A percentile compares a stretch with the other conserved stretches of the same genome.
phyloP scores from a whole-genome alignment of 2,113 vertebrate species.

The Camarhynchus parvulus region DNA sequence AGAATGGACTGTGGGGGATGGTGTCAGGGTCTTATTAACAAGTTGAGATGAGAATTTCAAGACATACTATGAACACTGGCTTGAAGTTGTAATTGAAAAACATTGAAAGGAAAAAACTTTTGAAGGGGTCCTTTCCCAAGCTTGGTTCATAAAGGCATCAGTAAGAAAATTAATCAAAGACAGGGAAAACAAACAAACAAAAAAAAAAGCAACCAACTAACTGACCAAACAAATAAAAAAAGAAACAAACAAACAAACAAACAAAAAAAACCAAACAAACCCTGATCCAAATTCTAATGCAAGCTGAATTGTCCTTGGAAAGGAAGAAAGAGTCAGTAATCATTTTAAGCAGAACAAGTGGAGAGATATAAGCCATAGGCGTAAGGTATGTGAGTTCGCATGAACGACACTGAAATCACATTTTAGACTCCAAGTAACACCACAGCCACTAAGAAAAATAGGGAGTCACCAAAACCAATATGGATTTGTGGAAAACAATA shows the following conservation, averaged over 20 bases:
- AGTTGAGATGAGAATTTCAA: neutral
- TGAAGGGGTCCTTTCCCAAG: rapidly evolving
- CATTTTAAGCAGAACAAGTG: neutral
- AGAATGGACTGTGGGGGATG: neutral
- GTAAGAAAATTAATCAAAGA: neutral
- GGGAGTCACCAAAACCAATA: rapidly evolving
- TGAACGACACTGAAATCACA: neutral
- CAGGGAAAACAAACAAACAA: rapidly evolving
- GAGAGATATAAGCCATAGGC: neutral
- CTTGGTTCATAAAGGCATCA: neutral
- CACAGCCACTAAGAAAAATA: neutral
- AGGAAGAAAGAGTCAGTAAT: neutral
- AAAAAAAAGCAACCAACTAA: neutral
- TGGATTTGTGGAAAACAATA: neutral
- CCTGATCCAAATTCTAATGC: neutral
- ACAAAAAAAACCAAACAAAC: too few relatives aligned
- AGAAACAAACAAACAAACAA: neutral
- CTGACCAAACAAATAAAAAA: neutral
- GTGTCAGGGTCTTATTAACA: neutral
- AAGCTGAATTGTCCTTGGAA: neutral
- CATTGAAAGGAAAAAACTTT: neutral
- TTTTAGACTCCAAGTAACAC: neutral
- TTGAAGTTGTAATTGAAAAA: neutral
- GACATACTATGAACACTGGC: rapidly evolving
- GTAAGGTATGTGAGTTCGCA: neutral